Conservation (phyloP, 2,888 invertebrate species). For the Cephus rjabovi region DNA sequence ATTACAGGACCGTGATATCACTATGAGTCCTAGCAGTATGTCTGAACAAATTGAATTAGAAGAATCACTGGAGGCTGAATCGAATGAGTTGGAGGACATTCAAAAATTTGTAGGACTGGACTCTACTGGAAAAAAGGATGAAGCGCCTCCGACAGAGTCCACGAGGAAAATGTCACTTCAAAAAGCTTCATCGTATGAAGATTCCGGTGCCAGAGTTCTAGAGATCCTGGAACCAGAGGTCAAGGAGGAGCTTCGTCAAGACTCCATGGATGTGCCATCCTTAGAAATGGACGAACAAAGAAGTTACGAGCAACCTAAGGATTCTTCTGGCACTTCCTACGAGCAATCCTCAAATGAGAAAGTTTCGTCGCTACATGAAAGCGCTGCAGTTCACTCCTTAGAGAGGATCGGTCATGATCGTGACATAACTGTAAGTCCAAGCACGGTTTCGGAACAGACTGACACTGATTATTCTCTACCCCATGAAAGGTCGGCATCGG, state of each 20-base stretch:
- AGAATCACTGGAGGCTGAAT: slow-evolving; percentile 45
- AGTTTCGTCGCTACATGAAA: slow-evolving; percentile 50
- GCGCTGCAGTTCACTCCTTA: slow-evolving; percentile 50
- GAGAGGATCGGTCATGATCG: slow-evolving; percentile 49
- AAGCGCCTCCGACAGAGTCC: neutral
- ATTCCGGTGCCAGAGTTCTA: slow-evolving; percentile 49
- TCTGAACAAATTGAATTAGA: slow-evolving; percentile 59
- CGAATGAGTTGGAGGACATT: slow-evolving; percentile 36
- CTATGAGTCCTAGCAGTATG: slow-evolving; percentile 58
- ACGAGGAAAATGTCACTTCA: neutral
- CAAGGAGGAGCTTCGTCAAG: slow-evolving; percentile 40
- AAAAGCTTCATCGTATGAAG: slow-evolving; percentile 35
- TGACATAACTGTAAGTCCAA: slow-evolving; percentile 52
- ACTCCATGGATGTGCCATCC: slow-evolving; percentile 56
- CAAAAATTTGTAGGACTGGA: slow-evolving; percentile 22
- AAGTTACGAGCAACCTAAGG: slow-evolving; percentile 29
- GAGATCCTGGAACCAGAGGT: slow-evolving; percentile 52
- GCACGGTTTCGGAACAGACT: slow-evolving; percentile 52
- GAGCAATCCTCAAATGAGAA: slow-evolving; percentile 32
- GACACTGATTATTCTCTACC: slow-evolving; percentile 48
- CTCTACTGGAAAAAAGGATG: neutral
- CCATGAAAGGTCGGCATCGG: slow-evolving; percentile 31
- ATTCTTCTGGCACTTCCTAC: slow-evolving; percentile 2
- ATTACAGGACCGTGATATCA: slow-evolving; percentile 51
- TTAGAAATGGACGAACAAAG: slow-evolving; percentile 55